These are phyloP conservation scores for Eulimnadia texana DNA, from an alignment of 1,140 invertebrate genomes.

Conservation along the genomic window DNA sequence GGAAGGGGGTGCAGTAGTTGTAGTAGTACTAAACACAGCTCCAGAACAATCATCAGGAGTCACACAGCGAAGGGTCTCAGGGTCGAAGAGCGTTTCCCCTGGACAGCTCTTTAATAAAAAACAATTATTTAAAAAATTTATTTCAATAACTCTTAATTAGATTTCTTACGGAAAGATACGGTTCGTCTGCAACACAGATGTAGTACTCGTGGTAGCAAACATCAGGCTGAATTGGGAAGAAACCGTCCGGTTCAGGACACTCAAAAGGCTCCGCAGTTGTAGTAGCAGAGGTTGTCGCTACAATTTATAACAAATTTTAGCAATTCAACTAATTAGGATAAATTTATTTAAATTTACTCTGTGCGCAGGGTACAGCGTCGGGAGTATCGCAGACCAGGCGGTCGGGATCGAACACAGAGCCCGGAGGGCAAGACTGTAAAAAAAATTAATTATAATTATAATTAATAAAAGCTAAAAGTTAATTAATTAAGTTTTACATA, in stretches of 20 bases:
- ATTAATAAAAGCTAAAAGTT: neutral
- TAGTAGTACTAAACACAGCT: neutral
- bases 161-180: neutral
- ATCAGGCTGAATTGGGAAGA: neutral
- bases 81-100: neutral
- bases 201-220: neutral
- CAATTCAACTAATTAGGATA: neutral
- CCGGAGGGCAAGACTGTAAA: neutral
- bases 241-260: neutral
- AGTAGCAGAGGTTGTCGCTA: neutral
- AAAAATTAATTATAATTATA: neutral
- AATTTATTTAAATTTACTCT: neutral
- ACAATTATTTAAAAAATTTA: neutral
- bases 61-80: neutral
- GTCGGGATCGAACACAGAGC: conserved; percentile 7
- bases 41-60: neutral
- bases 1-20: neutral
- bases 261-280: neutral
- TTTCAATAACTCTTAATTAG: neutral
- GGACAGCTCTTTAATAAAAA: conserved; percentile 5
- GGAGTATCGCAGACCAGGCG: neutral
- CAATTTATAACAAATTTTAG: neutral
- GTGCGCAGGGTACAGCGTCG: neutral
- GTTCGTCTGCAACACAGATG: neutral
- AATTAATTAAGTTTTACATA: neutral